Evolutionary conservation across 2,113 vertebrate species (phyloP).

Genomic region (Antechinus stuartii): DNA sequence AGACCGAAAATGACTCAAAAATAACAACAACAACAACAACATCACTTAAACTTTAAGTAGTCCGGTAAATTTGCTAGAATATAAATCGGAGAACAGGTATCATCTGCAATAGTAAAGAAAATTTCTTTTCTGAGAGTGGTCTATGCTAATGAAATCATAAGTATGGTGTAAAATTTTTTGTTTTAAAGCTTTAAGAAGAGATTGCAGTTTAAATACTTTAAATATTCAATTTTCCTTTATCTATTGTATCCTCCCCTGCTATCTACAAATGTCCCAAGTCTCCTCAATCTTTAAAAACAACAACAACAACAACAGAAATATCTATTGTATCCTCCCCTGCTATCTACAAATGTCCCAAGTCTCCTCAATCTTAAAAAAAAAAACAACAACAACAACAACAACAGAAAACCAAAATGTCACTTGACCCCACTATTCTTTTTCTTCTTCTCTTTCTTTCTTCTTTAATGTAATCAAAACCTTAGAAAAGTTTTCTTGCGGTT

Average conservation of each 20-base stretch:
- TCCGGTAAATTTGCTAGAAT: neutral
- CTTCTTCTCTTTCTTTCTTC: neutral
- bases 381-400: neutral
- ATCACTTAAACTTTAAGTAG: neutral
- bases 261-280: neutral
- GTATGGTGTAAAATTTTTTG: neutral
- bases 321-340: no score
- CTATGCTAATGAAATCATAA: neutral
- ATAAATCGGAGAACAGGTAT: neutral
- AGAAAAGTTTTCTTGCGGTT: neutral
- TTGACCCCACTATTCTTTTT: neutral
- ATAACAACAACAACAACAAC: neutral
- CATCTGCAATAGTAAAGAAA: neutral
- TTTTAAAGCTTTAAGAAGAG: neutral
- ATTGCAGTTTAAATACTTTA: neutral
- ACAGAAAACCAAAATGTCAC: neutral
- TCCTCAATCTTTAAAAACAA: no score
- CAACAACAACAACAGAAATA: neutral
- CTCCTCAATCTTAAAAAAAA: no score
- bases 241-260: no score
- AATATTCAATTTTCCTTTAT: neutral
- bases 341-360: neutral
- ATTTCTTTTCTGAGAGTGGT: neutral
- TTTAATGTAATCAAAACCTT: neutral
- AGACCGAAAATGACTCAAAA: neutral